phyloP scores from a whole-genome alignment of 1,140 invertebrate species.

The Anoplolepis gracilipes region DNA sequence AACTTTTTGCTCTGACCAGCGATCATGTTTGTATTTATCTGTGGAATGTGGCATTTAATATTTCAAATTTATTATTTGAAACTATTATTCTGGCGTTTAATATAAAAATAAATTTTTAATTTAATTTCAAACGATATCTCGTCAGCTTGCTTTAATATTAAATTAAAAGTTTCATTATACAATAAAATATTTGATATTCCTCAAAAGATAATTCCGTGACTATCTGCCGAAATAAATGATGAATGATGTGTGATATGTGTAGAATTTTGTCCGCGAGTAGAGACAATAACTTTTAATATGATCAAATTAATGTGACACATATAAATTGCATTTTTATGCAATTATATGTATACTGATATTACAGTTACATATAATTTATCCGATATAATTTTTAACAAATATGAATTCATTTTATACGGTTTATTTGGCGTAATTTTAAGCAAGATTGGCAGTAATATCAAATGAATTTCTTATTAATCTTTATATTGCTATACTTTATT shows the following conservation, averaged over 20 bases:
- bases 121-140: not conserved
- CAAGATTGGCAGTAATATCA: not conserved
- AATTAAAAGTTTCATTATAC: conserved; percentile 21
- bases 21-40: not conserved
- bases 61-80: not conserved
- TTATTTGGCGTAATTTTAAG: not conserved
- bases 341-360: not conserved
- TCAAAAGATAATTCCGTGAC: not conserved
- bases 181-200: not conserved
- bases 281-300: not conserved
- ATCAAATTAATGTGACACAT: not conserved
- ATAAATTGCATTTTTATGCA: conserved; percentile 9
- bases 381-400: not conserved
- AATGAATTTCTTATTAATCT: too few relatives aligned
- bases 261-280: not conserved
- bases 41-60: conserved; percentile 4
- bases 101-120: conserved; percentile 5
- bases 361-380: not conserved
- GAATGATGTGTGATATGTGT: not conserved
- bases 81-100: not conserved
- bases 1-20: conserved; percentile 6
- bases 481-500: not conserved
- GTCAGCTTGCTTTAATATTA: not conserved
- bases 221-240: not conserved
- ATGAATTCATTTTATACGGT: too few relatives aligned